Evolutionary conservation across 2,888 invertebrate species (phyloP), one percentile per base, ranked within the genome.

Genomic region (Ptychoptera albimana): DNA sequence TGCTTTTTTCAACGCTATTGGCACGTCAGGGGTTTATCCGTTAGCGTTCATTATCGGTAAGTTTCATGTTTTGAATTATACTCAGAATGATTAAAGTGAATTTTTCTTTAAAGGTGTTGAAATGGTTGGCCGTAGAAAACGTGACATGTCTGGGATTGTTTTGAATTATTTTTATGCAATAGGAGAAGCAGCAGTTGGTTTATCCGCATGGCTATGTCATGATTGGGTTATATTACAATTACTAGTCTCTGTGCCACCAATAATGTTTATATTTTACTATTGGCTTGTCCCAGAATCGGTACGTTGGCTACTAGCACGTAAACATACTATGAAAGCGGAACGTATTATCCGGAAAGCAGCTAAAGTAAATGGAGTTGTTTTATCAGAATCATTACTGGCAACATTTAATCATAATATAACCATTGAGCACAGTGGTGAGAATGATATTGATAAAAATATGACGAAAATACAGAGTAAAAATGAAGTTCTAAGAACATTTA

Each of bases 271-370:
- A 15, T 58, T 60, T 13, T 78, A 77, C 53, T 72, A 71, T 53
- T 77, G 75, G 77, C 68, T 61, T 29, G 66, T 78, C 15, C 78
- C 78, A 1, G 79, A 79, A 59, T 79, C 77, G 0, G 73, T 77
- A 1, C 63, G 79, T 49, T 79, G 79, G 79, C 60, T 79, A 13
- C 59, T 77, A 44, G 73, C 75, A 0, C 71, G 73, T 37, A 64
- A 71, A 37, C 63, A 70, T 48, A 66, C 67, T 34, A 60, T 65
- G 38, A 67, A 71, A 53, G 78, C 77, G 0, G 68, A 68, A 44
- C 56, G 60, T 29, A 72, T 76, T 10, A 68, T 79, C 11, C 57
- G 59, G 32, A 67, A 64, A 52, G 77, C 72, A 2, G 78, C 78
- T 1, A 66, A 66, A 52, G 59, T 68, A 0, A 76, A 76, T 53